Conservation (phyloP, 1,140 invertebrate species). For the Zaprionus inermis region DNA sequence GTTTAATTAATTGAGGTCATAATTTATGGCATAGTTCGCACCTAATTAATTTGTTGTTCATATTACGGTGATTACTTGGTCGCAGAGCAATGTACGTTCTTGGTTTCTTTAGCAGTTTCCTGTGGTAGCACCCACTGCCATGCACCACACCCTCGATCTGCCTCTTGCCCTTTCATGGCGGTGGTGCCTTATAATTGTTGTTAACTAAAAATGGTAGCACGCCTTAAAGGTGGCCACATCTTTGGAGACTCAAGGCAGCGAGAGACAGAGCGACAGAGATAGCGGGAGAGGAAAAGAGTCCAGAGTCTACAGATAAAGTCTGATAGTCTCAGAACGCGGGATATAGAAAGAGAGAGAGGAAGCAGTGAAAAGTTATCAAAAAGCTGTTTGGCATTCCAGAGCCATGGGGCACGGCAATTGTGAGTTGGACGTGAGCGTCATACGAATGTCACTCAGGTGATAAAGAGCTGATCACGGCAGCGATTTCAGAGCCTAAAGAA, state of each 20-base stretch:
- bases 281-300: no score
- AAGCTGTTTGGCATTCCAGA: slow-evolving; percentile 63
- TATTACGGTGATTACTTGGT: slow-evolving; percentile 11
- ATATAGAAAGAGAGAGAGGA: neutral
- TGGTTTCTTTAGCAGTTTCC: slow-evolving; percentile 41
- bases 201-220: slow-evolving; percentile 71
- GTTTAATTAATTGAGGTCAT: slow-evolving; percentile 74
- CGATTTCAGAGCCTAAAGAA: slow-evolving; percentile 14
- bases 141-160: neutral
- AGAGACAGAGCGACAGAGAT: neutral
- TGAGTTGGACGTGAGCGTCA: slow-evolving; percentile 63
- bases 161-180: slow-evolving; percentile 59
- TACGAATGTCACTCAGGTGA: slow-evolving; percentile 77
- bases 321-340: slow-evolving; percentile 10
- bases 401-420: slow-evolving; percentile 25
- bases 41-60: slow-evolving; percentile 66
- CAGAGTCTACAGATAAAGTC: slow-evolving; percentile 23
- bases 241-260: neutral
- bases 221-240: slow-evolving; percentile 40
- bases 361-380: slow-evolving; percentile 25
- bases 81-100: slow-evolving; percentile 48
- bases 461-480: slow-evolving; percentile 64
- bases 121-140: slow-evolving; percentile 42
- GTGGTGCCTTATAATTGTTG: slow-evolving; percentile 70
- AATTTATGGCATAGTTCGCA: slow-evolving; percentile 62